A percentile compares a stretch with the other conserved stretches of the same genome.
Conservation (phyloP, 30 jellyfish, hydroid and myxozoan species). For the Chrysaora quinquecirrha region DNA sequence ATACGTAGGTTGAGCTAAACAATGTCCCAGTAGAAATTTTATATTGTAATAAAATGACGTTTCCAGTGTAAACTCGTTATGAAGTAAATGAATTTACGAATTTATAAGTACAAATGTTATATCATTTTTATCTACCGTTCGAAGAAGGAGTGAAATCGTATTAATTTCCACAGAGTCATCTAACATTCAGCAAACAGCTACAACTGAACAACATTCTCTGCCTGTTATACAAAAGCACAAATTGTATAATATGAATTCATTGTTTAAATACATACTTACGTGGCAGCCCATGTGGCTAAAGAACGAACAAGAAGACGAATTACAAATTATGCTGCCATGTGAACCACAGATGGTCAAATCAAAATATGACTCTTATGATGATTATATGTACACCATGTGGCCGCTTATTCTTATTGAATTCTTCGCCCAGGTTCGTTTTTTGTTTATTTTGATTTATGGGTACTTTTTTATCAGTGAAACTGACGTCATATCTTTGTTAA, state of each 20-base stretch:
- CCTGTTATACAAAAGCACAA: constrained; percentile 57
- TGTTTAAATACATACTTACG: constrained; percentile 39
- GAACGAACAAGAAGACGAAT: constrained; percentile 56
- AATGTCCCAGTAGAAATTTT: too few species aligned
- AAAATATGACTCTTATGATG: constrained; percentile 67
- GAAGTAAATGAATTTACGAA: too few species aligned
- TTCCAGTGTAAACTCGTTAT: too few species aligned
- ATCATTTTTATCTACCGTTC: too few species aligned
- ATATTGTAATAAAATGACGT: too few species aligned
- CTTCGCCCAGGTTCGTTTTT: constrained; percentile 56
- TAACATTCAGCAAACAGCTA: background rate
- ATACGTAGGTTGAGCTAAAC: too few species aligned
- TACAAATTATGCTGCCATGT: constrained; percentile 21
- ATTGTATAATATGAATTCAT: constrained; percentile 20
- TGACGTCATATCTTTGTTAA: background rate
- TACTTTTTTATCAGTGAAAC: background rate
- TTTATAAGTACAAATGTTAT: too few species aligned
- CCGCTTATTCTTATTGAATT: constrained; percentile 79
- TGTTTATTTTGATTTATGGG: too few species aligned
- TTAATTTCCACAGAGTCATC: background rate
- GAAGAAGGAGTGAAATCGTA: too few species aligned
- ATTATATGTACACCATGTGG: constrained; percentile 69
- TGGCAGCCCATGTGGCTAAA: constrained; percentile 79
- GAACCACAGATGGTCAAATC: constrained; percentile 39
- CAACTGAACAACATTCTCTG: constrained; percentile 5